These are phyloP conservation scores for Eueremaeus valkanovi DNA, from an alignment of 2,888 invertebrate genomes.

Conservation along the genomic window DNA sequence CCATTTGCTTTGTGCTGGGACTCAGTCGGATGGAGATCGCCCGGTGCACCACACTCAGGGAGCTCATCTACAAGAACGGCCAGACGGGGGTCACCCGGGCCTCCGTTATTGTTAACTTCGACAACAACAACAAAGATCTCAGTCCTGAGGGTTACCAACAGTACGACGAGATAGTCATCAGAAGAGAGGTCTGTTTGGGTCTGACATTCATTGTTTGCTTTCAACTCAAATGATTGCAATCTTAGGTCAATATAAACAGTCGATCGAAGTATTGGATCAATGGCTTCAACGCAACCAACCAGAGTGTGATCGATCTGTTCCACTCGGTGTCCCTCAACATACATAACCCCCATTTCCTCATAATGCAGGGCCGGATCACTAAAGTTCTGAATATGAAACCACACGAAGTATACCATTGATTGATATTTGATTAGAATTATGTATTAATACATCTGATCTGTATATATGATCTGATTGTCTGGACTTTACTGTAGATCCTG, in stretches of 20 bases:
- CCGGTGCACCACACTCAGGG: constrained; percentile 80
- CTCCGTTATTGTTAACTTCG: constrained; percentile 90
- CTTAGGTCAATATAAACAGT: constrained; percentile 41
- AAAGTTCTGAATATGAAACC: constrained; percentile 99
- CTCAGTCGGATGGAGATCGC: constrained; percentile 61
- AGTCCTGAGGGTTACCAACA: constrained; percentile 88
- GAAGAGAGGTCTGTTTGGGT: constrained; percentile 66
- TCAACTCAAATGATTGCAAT: neutral
- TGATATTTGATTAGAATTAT: too few species aligned
- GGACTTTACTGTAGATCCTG: constrained; percentile 63
- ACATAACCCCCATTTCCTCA: constrained; percentile 98
- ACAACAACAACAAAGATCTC: constrained; percentile 74
- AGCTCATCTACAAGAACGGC: constrained; percentile 95
- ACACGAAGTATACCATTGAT: constrained; percentile 65
- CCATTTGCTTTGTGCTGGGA: constrained; percentile 95
- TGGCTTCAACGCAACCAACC: constrained; percentile 82
- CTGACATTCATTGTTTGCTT: neutral
- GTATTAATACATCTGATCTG: too few species aligned
- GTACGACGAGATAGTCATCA: constrained; percentile 83
- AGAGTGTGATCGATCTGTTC: constrained; percentile 87
- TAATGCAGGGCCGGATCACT: constrained; percentile 98
- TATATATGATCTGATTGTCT: neutral
- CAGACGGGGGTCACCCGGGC: constrained; percentile 94
- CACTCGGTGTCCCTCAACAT: constrained; percentile 95
- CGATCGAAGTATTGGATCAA: constrained; percentile 92